Evolutionary conservation across 2,888 invertebrate genomes (phyloP).

Genomic region (Cryptophagus acutangulus): DNA sequence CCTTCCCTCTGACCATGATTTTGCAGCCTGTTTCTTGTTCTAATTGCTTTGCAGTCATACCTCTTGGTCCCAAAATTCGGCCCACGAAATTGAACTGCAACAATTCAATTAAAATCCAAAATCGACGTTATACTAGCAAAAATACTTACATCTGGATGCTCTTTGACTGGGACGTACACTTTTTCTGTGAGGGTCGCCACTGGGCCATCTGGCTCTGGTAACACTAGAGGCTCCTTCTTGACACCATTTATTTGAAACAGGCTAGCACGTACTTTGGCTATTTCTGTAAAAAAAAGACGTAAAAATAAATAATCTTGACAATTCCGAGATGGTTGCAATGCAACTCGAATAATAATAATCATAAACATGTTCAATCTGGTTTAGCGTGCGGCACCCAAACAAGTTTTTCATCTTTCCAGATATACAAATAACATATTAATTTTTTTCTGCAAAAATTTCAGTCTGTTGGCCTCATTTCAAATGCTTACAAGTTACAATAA

Average conservation of each 20-base stretch:
- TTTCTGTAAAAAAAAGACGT: conserved; percentile 71
- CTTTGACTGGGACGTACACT: conserved; percentile 99
- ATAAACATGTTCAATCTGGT: neutral
- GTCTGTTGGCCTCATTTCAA: too few species aligned
- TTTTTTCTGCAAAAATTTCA: too few species aligned
- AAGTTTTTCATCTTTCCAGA: neutral
- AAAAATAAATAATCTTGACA: too few species aligned
- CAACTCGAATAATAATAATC: neutral
- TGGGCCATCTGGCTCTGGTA: conserved; percentile 88
- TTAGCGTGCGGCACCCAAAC: too few species aligned
- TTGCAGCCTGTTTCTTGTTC: conserved; percentile 99
- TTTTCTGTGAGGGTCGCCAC: conserved; percentile 95
- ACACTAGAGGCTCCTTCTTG: conserved; percentile 85
- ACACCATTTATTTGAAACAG: conserved; percentile 98
- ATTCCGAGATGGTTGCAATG: neutral
- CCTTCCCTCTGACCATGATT: conserved; percentile 99
- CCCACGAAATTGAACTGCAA: conserved; percentile 99
- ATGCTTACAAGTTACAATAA: too few species aligned
- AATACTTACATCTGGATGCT: conserved; percentile 97
- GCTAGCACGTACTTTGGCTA: conserved; percentile 94
- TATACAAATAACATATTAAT: neutral
- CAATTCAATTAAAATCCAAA: conserved; percentile 31
- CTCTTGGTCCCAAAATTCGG: conserved; percentile 97
- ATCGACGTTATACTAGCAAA: neutral
- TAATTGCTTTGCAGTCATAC: conserved; percentile 99